A percentile compares a stretch with the other conserved stretches of the same genome.
Evolutionary conservation across 2,888 invertebrate genomes (phyloP).

Genomic region (Ptychoptera albimana): DNA sequence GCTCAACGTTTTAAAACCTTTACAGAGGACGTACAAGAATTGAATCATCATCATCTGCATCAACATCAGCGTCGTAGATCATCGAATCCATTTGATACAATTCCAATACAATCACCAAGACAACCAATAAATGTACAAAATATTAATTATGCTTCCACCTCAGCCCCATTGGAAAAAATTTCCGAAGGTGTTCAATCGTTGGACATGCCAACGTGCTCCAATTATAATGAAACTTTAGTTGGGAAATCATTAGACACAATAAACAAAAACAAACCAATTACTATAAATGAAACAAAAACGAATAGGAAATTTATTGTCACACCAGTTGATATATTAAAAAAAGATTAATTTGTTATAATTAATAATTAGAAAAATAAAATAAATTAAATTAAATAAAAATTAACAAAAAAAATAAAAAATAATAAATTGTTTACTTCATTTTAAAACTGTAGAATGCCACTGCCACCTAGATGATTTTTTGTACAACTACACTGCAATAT

Average conservation of each 20-base stretch:
- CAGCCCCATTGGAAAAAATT: conserved; percentile 5
- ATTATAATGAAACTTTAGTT: conserved; percentile 4
- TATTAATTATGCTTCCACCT: conserved; percentile 6
- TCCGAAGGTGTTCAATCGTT: conserved; percentile 2
- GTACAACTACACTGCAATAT: too few species aligned
- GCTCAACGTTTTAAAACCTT: too few species aligned
- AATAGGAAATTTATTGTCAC: conserved; percentile 16
- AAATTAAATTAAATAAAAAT: too few species aligned
- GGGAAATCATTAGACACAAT: not conserved
- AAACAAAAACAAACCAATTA: not conserved
- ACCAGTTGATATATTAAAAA: conserved; percentile 7
- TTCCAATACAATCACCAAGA: not conserved
- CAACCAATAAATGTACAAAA: not conserved
- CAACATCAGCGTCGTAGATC: not conserved
- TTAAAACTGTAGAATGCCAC: too few species aligned
- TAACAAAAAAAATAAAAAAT: too few species aligned
- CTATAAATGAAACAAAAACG: conserved; percentile 1
- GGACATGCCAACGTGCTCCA: conserved; percentile 6
- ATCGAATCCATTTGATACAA: conserved; percentile 1
- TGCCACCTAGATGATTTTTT: too few species aligned
- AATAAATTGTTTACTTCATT: too few species aligned
- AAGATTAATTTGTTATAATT: too few species aligned
- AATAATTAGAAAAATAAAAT: too few species aligned
- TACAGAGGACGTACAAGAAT: not conserved
- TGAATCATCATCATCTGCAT: conserved; percentile 8